These are phyloP conservation scores for Cuniculus paca DNA, from an alignment of 2,797 vertebrate species.

Conservation along the genomic window DNA sequence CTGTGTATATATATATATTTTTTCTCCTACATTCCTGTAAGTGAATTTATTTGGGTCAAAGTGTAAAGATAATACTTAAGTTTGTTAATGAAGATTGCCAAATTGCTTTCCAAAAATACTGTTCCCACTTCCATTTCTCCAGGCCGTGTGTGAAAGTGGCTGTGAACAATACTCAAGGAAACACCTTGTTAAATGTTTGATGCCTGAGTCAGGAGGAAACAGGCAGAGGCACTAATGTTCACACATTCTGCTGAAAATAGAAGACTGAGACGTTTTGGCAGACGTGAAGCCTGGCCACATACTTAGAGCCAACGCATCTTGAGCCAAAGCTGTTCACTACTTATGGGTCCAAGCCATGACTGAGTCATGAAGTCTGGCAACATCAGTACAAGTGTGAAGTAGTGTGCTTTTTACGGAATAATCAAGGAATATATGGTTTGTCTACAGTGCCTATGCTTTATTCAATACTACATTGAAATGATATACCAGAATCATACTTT, in stretches of 20 bases:
- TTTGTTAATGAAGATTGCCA: background rate
- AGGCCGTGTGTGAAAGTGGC: background rate
- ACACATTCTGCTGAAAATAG: conserved; percentile 37
- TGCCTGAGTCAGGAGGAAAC: background rate
- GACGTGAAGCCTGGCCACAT: background rate
- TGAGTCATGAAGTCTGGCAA: background rate
- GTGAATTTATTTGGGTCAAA: background rate
- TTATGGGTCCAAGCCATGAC: background rate
- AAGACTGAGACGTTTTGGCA: conserved; percentile 31
- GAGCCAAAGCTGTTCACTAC: background rate
- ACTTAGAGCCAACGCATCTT: background rate
- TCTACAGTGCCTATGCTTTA: background rate
- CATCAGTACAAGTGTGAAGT: background rate
- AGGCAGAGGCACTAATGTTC: background rate
- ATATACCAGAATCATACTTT: background rate
- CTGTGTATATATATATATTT: background rate
- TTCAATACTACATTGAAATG: background rate
- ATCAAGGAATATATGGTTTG: background rate
- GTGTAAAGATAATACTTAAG: background rate
- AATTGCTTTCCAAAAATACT: conserved; percentile 36
- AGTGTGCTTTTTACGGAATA: background rate
- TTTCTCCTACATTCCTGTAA: background rate
- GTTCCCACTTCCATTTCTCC: background rate
- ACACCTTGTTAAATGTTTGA: conserved; percentile 9
- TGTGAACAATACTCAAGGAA: background rate